phyloP scores from a whole-genome alignment of 1,140 invertebrate species.

The Pseudomyrmex dendroicus region DNA sequence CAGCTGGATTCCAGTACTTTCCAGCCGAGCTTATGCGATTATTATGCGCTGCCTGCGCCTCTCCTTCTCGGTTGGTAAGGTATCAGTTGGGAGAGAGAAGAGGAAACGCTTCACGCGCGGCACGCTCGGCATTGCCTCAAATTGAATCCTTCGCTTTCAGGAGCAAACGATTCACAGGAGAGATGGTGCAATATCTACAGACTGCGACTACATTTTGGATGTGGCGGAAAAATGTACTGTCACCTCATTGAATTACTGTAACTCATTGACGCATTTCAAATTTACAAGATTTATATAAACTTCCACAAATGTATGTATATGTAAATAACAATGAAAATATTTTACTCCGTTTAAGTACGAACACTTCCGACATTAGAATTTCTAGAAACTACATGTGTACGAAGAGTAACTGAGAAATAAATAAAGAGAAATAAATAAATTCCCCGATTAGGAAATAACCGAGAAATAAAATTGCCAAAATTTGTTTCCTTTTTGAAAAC shows the following conservation, averaged over 20 bases:
- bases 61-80: constrained; percentile 49
- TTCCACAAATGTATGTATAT: neutral
- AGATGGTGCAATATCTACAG: constrained; percentile 47
- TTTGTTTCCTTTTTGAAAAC: neutral
- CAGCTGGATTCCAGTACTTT: constrained; percentile 53
- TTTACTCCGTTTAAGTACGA: no score
- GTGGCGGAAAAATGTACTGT: constrained; percentile 40
- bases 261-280: neutral
- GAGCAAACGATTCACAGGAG: constrained; percentile 44
- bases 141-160: constrained; percentile 57
- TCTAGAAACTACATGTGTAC: no score
- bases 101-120: constrained; percentile 42
- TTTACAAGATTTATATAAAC: neutral
- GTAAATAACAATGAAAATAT: no score
- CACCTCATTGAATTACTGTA: neutral
- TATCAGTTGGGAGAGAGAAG: constrained; percentile 16
- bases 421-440: no score
- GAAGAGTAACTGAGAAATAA: neutral
- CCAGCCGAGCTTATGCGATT: constrained; percentile 54
- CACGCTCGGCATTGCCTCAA: constrained; percentile 48
- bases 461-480: neutral
- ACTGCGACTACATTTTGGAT: constrained; percentile 46
- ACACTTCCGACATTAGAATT: no score
- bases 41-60: constrained; percentile 52
- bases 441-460: neutral